A percentile compares a stretch with the other conserved stretches of the same genome.
Conservation (phyloP, 2,113 vertebrate species). For the Erpornis zantholeuca region DNA sequence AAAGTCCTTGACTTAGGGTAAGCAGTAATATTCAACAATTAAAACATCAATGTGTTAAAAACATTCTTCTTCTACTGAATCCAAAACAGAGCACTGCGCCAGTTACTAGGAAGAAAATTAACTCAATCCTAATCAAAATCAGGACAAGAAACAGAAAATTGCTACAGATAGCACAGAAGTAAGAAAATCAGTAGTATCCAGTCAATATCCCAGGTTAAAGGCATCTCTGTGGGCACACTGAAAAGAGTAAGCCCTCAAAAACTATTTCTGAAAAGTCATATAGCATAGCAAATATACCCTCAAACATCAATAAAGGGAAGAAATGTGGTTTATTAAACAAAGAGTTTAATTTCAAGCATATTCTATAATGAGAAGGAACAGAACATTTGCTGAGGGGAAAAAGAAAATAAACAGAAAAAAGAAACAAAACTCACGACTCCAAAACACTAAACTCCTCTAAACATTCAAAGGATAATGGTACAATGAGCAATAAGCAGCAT, state of each 20-base stretch:
- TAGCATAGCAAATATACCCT: not conserved
- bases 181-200: not conserved
- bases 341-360: not conserved
- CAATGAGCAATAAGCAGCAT: conserved; percentile 7
- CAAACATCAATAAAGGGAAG: conserved; percentile 6
- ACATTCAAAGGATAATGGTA: conserved; percentile 26
- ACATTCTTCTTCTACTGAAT: not conserved
- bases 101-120: not conserved
- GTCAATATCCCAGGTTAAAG: not conserved
- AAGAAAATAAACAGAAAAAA: not conserved
- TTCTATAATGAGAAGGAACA: not conserved
- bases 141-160: not conserved
- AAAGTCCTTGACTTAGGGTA: not conserved
- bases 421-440: not conserved
- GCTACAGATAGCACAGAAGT: not conserved
- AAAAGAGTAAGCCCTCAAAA: not conserved
- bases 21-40: not conserved
- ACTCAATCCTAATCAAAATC: not conserved
- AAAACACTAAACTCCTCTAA: not conserved
- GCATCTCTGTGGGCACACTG: not conserved
- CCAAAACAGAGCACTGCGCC: not conserved
- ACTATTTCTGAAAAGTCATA: not conserved
- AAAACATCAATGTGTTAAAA: not conserved
- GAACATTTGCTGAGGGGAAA: not conserved
- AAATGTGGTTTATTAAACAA: not conserved